Base-by-base conservation (phyloP, 2,113 vertebrate species). In the Hucho hucho region DNA sequence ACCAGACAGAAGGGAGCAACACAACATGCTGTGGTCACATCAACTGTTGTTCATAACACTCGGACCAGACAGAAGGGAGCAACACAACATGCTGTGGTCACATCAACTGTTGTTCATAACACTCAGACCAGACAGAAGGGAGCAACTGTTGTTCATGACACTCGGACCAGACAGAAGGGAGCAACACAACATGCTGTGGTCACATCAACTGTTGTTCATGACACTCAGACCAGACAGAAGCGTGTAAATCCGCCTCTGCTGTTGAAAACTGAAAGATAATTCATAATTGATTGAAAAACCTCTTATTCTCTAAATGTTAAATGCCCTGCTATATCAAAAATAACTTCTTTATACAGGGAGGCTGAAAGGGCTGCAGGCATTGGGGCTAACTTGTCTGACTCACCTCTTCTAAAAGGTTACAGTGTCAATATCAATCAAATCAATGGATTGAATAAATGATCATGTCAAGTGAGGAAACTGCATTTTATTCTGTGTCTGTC, bases 241-340 rank as follows among this genome's bases (percentile, higher is more conserved):
- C 18, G 9, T 73, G 65, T 63, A 70, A 78, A 59, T 56, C 47
- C n/a, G 4, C 43, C 64, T 63, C 53, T 12, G 46, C 37, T 28
- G 67, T 58, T 64, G 2, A 53, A 43, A 4, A 58, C 37, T 63
- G 59, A 67, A 53, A 53, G 59, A 65, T 59, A 2, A 87, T 92
- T 58, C 85, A 90, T 92, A 85, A 90, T 91, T 76, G 70, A 92
- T 84, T 29, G 61, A 81, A 87, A 74, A 91, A 87, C 86, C 85
- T 89, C 80, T 86, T 88, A 89, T 90, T 92, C 87, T 89, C 75
- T 86, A 82, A 81, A 89, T 90, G 90, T 92, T 91, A 87, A 87
- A 91, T 90, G 87, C 70, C 76, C 6, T 64, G 81, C 80, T 78
- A 84, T 87, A 69, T 88, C 81, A 89, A 91, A 92, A 90, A 89